Evolutionary conservation across 2,113 vertebrate species (phyloP).

Genomic region (Myodes glareolus): DNA sequence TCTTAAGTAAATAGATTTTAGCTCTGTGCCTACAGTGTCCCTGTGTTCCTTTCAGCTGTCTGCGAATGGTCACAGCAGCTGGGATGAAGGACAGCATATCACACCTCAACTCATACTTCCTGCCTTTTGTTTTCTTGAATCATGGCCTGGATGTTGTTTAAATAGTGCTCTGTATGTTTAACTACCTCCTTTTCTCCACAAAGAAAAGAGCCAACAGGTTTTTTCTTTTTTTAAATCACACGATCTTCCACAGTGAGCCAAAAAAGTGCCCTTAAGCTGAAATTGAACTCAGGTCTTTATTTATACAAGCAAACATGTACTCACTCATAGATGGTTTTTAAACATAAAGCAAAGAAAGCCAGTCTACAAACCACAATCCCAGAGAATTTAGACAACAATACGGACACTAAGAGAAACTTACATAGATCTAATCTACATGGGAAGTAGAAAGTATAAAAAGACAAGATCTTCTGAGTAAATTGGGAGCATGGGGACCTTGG

Average conservation of each 20-base stretch:
- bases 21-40: slow-evolving; percentile 43
- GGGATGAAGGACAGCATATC: slow-evolving; percentile 69
- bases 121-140: slow-evolving; percentile 80
- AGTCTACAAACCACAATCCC: too few relatives aligned
- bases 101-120: slow-evolving; percentile 77
- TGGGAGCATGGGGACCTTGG: too few relatives aligned
- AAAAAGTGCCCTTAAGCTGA: slow-evolving; percentile 67
- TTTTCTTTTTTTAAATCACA: background rate
- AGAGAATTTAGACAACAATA: too few relatives aligned
- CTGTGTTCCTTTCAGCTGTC: slow-evolving; percentile 60
- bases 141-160: slow-evolving; percentile 74
- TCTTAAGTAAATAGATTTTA: slow-evolving; percentile 79
- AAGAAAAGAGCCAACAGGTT: slow-evolving; percentile 72
- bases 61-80: slow-evolving; percentile 70
- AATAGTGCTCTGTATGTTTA: slow-evolving; percentile 74
- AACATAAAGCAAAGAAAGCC: too few relatives aligned
- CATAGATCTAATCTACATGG: too few relatives aligned
- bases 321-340: too few relatives aligned
- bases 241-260: slow-evolving; percentile 54
- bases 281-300: slow-evolving; percentile 61
- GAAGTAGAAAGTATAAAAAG: too few relatives aligned
- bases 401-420: too few relatives aligned
- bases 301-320: slow-evolving; percentile 73
- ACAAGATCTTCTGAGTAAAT: too few relatives aligned
- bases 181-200: slow-evolving; percentile 73